Evolutionary conservation across 2,797 vertebrate genomes (phyloP), one percentile per base, ranked within the genome.

Genomic region (Liparis tanakae): DNA sequence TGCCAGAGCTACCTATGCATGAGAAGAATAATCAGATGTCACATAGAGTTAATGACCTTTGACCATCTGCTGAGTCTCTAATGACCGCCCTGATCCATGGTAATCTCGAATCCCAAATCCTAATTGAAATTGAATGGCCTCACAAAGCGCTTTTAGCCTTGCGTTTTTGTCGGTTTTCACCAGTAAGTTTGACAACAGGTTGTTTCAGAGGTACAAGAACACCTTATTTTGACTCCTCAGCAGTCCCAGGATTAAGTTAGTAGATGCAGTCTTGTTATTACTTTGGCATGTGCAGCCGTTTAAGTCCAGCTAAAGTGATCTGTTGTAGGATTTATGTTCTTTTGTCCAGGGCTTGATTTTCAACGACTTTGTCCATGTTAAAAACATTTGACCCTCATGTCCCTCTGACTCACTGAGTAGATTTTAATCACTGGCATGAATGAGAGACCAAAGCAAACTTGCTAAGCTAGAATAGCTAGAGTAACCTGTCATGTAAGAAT

Each of bases 71-170:
- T 66, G 18, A 70, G 33, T 71, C 78, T 65, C 30, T 30, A 73
- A 79, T 22, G 74, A 59, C 46, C 14, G 48, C 39, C 41, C n/a
- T 79, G 41, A 85, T 78, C 77, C 43, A 33, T 0, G 5, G n/a
- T 81, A 75, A 84, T 81, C 86, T 81, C 33, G 79, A 85, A 89
- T 80, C 79, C 65, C 34, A 7, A 74, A 15, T 50, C 64, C 78
- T 78, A 74, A 74, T 68, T 57, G 50, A 77, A 67, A 58, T 22
- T n/a, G 62, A 60, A 36, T 54, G 54, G 13, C 20, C 36, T 37
- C 20, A 30, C 54, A 56, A 55, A 63, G 63, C 25, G 70, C 7
- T 65, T 56, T 48, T 13, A 4, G 30, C 20, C 34, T 51, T 22
- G 54, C 61, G 10, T 67, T 62, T 65, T 74, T 60, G 43, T 55